Evolutionary conservation across 1,140 invertebrate species (phyloP), one percentile per base, ranked within the genome.

Genomic region (Parasteatoda tepidariorum): DNA sequence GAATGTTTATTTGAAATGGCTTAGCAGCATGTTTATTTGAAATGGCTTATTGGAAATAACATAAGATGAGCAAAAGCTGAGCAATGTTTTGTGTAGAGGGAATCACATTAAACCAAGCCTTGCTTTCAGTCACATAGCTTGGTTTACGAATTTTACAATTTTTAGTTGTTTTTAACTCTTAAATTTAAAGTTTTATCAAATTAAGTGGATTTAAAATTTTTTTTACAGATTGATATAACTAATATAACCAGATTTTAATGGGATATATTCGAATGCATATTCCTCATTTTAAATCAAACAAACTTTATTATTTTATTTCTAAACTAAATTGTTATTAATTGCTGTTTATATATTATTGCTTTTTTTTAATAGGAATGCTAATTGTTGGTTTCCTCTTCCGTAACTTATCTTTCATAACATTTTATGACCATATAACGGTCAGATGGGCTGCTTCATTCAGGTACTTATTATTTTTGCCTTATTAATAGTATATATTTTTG

Each of bases 361-460:
- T 0, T 22, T n/a, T 6, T 7, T 59, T n/a, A 68, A 18, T n/a
- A 81, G 85, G 85, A 30, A 84, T 85, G 85, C 55, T 85, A 18
- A 73, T 83, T 41, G 61, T 57, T 38, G 86, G 85, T 73, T 79
- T 84, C 13, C 67, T 85, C 57, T 67, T 83, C 24, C 34, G 85
- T 55, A 85, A 86, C 59, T 26, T 73, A 24, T 74, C 85, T 24
- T 83, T 85, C 24, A 59, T 83, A 11, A 30, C 24, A 33, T 61
- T 41, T 81, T 71, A 84, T 81, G 18, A 70, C 15, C 24, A 81
- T 59, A 59, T 81, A 28, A 55, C 76, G 3, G 54, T 70, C 9
- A n/a, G 24, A 38, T 81, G 76, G 76, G 66, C 76, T 15, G 34
- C 66, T 28, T 57, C 66, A 31, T 70, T 81, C 13, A 68, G 76